A percentile compares a stretch with the other conserved stretches of the same genome.
Conservation (phyloP, 2,797 vertebrate species). For the Silurus aristotelis region DNA sequence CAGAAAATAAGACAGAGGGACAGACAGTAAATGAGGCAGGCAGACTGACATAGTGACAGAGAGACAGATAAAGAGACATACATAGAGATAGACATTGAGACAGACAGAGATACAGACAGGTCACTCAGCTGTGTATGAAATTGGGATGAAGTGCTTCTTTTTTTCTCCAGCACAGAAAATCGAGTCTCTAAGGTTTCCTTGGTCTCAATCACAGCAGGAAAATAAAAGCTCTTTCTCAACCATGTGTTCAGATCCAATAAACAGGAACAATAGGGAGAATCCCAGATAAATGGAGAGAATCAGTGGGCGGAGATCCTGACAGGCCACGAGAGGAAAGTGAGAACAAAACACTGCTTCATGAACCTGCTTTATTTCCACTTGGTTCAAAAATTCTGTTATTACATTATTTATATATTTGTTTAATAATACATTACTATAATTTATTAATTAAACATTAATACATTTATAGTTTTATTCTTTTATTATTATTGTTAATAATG, state of each 20-base stretch:
- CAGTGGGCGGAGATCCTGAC: not conserved
- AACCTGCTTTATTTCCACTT: not conserved
- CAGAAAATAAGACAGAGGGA: not conserved
- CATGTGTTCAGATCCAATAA: not conserved
- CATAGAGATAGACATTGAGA: not conserved
- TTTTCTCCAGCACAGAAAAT: conserved; percentile 16
- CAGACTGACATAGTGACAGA: not conserved
- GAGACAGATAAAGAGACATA: not conserved
- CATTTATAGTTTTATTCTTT: too few species aligned
- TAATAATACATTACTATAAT: too few species aligned
- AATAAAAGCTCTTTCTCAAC: conserved; percentile 1
- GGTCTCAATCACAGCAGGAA: not conserved
- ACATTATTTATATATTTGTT: too few species aligned
- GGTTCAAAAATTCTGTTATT: not conserved
- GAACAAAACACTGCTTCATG: not conserved
- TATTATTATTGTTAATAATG: too few species aligned
- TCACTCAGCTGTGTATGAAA: not conserved
- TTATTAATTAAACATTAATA: too few species aligned
- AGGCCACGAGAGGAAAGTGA: not conserved
- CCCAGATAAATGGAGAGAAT: not conserved
- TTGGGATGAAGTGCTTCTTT: conserved; percentile 18
- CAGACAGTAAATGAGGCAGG: not conserved
- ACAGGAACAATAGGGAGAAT: not conserved
- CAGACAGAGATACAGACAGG: not conserved
- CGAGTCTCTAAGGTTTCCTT: conserved; percentile 7